Evolutionary conservation across 1,140 invertebrate species (phyloP).

Genomic region (Ceratosolen solmsi): DNA sequence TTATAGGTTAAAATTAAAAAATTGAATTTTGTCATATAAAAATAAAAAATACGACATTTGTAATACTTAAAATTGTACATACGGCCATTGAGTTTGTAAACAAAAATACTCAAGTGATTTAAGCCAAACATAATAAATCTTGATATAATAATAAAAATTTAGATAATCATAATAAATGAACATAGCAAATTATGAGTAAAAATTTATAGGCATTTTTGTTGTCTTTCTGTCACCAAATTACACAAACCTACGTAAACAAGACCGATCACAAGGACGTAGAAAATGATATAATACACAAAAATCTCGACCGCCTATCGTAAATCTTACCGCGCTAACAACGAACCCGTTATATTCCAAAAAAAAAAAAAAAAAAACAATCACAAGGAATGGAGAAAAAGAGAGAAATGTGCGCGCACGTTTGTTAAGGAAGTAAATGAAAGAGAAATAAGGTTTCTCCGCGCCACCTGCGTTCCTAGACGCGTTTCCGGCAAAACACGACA

Average conservation of each 20-base stretch:
- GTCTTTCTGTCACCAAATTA: not conserved
- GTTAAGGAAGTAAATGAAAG: not conserved
- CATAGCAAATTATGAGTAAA: not conserved
- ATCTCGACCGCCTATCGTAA: not conserved
- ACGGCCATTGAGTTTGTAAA: too few relatives aligned
- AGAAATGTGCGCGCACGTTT: not conserved
- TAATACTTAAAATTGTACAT: too few relatives aligned
- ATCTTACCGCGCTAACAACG: not conserved
- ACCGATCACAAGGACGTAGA: not conserved
- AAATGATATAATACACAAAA: not conserved
- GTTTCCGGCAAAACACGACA: slow-evolving; percentile 15
- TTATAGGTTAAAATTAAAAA: too few relatives aligned
- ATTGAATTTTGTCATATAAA: too few relatives aligned
- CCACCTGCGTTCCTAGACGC: slow-evolving; percentile 16
- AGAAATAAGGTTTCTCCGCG: not conserved
- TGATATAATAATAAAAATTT: not conserved
- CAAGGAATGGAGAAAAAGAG: not conserved
- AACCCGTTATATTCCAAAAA: slow-evolving; percentile 18
- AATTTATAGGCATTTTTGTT: not conserved
- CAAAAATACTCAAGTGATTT: not conserved
- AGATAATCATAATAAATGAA: not conserved
- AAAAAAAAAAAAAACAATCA: not conserved
- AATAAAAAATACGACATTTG: too few relatives aligned
- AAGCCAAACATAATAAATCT: too few relatives aligned
- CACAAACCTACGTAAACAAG: not conserved